These are phyloP conservation scores for Capitella teleta DNA, from an alignment of 1,140 invertebrate genomes.

Conservation along the genomic window DNA sequence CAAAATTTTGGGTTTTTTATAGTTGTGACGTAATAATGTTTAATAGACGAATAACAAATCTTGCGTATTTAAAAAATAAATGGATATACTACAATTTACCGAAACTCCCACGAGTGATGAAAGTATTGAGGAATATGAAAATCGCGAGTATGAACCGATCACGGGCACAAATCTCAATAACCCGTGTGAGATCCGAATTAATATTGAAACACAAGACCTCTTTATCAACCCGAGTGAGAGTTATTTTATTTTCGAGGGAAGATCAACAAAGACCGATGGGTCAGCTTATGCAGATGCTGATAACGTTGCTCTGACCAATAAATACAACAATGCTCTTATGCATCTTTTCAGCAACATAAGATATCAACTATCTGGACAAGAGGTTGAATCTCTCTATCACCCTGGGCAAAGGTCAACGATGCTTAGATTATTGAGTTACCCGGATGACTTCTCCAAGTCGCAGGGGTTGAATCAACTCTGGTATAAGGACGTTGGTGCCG, in stretches of 20 bases:
- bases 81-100: too few species aligned
- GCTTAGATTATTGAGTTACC: neutral
- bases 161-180: neutral
- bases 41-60: too few species aligned
- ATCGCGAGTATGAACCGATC: slow-evolving; percentile 1
- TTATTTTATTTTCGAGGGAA: neutral
- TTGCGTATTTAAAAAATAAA: too few species aligned
- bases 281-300: neutral
- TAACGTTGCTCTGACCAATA: neutral
- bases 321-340: slow-evolving; percentile 1
- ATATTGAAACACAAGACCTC: neutral
- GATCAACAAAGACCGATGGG: neutral
- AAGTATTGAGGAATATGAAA: neutral
- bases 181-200: neutral
- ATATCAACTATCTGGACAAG: neutral
- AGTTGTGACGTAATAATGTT: too few species aligned
- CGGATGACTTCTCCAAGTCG: neutral
- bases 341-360: neutral
- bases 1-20: too few species aligned
- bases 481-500: neutral
- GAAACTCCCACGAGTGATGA: neutral
- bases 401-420: too few species aligned
- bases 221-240: neutral
- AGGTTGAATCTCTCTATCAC: neutral
- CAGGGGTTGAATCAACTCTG: neutral